phyloP scores from a whole-genome alignment of 2,888 invertebrate species.

The Drosophila robusta region DNA sequence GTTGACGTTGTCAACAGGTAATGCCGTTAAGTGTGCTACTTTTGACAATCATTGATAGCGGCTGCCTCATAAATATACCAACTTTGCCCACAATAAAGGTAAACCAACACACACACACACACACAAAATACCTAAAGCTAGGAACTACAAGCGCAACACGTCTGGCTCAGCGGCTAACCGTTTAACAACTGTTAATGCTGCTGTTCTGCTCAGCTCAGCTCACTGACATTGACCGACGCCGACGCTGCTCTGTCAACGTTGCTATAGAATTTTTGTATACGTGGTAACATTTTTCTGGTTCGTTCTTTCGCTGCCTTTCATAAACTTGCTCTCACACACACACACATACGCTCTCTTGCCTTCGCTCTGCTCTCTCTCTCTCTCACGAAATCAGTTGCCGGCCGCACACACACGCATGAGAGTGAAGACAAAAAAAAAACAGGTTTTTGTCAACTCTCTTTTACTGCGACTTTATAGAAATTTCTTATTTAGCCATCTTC shows the following conservation, averaged over 20 bases:
- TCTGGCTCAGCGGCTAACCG: constrained; percentile 49
- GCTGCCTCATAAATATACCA: constrained; percentile 34
- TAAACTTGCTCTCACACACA: background rate
- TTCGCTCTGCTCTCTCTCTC: background rate
- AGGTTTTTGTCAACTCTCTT: constrained; percentile 49
- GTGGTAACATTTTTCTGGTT: constrained; percentile 74
- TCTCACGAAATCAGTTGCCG: constrained; percentile 22
- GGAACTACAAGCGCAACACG: constrained; percentile 43
- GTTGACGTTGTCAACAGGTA: constrained; percentile 60
- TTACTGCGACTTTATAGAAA: constrained; percentile 9
- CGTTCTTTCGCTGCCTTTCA: constrained; percentile 30
- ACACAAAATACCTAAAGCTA: constrained; percentile 28
- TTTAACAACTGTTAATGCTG: constrained; percentile 63
- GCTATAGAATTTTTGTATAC: constrained; percentile 68
- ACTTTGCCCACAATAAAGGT: constrained; percentile 4
- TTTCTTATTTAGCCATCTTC: constrained; percentile 15
- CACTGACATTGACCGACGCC: constrained; percentile 68
- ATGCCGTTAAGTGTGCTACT: constrained; percentile 69
- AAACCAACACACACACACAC: constrained; percentile 12
- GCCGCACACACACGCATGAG: constrained; percentile 16
- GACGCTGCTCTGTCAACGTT: constrained; percentile 38
- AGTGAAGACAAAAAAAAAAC: constrained; percentile 37
- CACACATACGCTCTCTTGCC: background rate
- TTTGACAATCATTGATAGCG: constrained; percentile 23
- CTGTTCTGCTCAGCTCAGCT: constrained; percentile 16